A percentile compares a stretch with the other conserved stretches of the same genome.
phyloP scores from a whole-genome alignment of 1,140 invertebrate species.

The Kradibia gibbosae region DNA sequence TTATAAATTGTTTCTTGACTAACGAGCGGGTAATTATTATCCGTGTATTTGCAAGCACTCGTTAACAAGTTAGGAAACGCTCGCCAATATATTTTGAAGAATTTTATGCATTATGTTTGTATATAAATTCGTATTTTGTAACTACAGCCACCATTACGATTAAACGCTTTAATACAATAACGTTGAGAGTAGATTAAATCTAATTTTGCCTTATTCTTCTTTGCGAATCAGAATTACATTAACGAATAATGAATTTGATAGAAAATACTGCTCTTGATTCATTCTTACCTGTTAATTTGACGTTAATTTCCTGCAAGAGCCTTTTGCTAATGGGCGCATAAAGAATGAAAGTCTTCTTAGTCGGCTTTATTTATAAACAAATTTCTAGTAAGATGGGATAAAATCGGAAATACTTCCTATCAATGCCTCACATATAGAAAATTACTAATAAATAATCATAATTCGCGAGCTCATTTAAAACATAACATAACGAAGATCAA shows the following conservation, averaged over 20 bases:
- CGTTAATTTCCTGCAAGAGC: neutral
- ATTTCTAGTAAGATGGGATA: neutral
- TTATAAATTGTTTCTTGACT: neutral
- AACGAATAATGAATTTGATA: neutral
- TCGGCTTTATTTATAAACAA: neutral
- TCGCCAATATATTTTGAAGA: neutral
- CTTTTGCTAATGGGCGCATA: neutral
- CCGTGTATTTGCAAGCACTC: neutral
- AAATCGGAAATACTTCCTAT: neutral
- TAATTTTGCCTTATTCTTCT: neutral
- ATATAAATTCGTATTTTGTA: neutral
- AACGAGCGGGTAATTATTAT: neutral
- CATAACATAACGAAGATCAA: neutral
- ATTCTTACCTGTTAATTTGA: neutral
- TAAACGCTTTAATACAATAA: constrained; percentile 6
- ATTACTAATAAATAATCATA: neutral
- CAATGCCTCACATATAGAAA: neutral
- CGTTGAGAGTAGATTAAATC: neutral
- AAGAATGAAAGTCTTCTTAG: neutral
- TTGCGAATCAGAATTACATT: neutral
- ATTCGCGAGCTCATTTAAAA: constrained; percentile 2
- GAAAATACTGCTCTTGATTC: neutral
- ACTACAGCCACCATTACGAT: neutral
- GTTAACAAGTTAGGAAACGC: neutral
- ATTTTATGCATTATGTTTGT: neutral